phyloP scores from a whole-genome alignment of 2,888 invertebrate genomes.

The Lasioglossum pauxillum region DNA sequence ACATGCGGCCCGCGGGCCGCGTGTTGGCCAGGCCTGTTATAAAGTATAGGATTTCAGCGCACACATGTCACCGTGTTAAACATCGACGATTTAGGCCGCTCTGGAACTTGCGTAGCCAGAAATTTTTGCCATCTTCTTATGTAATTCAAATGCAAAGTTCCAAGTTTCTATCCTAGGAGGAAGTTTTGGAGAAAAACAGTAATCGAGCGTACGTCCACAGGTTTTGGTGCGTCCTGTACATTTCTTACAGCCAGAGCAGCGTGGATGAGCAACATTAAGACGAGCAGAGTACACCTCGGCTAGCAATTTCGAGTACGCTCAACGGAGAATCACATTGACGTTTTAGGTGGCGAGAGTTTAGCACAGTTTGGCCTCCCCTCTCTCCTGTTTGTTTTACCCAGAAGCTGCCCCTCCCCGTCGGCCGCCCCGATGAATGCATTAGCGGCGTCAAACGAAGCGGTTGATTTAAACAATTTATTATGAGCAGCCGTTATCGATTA shows the following conservation, averaged over 20 bases:
- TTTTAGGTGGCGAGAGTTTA: not conserved
- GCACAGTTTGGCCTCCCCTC: not conserved
- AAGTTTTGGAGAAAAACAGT: not conserved
- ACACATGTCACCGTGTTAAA: too few species aligned
- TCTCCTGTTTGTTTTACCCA: not conserved
- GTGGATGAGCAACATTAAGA: not conserved
- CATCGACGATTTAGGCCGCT: too few species aligned
- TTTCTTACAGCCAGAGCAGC: not conserved
- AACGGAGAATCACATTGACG: not conserved
- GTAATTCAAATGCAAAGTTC: too few species aligned
- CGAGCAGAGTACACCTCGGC: not conserved
- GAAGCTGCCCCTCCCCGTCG: not conserved
- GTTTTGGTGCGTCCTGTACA: not conserved
- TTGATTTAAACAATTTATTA: conserved; percentile 50
- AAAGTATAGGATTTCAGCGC: too few species aligned
- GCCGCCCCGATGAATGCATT: conserved; percentile 6
- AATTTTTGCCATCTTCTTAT: too few species aligned
- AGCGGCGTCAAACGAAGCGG: conserved; percentile 18
- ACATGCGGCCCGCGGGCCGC: too few species aligned
- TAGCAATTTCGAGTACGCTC: not conserved
- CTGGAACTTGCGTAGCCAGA: too few species aligned
- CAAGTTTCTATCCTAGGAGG: too few species aligned
- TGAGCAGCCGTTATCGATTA: conserved; percentile 45
- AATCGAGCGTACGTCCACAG: not conserved
- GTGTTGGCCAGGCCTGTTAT: too few species aligned